Evolutionary conservation across 2,113 vertebrate genomes (phyloP), one percentile per base, ranked within the genome.

Genomic region (Edolisoma coerulescens): DNA sequence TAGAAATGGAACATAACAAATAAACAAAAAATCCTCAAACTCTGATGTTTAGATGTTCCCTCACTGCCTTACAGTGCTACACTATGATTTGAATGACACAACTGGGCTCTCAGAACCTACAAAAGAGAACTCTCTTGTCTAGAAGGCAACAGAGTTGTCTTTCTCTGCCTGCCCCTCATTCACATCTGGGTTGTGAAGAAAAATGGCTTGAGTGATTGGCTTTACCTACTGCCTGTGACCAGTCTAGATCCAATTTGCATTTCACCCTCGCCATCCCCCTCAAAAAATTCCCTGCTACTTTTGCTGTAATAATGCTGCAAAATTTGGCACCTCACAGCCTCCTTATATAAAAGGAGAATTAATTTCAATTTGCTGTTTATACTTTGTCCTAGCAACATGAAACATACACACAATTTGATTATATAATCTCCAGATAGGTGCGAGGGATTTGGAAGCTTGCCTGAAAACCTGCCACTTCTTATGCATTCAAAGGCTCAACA

Each of bases 331-430:
- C 30, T 94, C 68, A 52, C 28, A 74, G 44, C 11, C 61, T 78
- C 44, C 39, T 81, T 84, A 78, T n/a, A 93, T 32, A 84, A 88
- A 92, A 84, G 3, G 24, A 71, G 32, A 93, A 88, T 50, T 79
- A 61, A 94, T 79, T 92, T 92, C 80, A 92, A 49, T 87, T 64
- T 82, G 69, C 80, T 92, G 32, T 90, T 93, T 90, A 83, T 87
- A 84, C 88, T 96, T 96, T 78, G 69, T 84, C 93, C 88, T 89
- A 94, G 71, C 27, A 15, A 89, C 90, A 89, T 26, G 42, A 83
- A 95, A 93, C 45, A 83, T 60, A 73, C 57, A 84, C 15, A 83
- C 63, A 49, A 89, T 87, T 90, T 71, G 64, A 92, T 92, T 95
- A 89, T 73, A 90, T 82, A 93, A 97, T 78, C 65, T 95, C 49